Conservation (phyloP, 2,888 invertebrate species). For the Quadroppia sp. region DNA sequence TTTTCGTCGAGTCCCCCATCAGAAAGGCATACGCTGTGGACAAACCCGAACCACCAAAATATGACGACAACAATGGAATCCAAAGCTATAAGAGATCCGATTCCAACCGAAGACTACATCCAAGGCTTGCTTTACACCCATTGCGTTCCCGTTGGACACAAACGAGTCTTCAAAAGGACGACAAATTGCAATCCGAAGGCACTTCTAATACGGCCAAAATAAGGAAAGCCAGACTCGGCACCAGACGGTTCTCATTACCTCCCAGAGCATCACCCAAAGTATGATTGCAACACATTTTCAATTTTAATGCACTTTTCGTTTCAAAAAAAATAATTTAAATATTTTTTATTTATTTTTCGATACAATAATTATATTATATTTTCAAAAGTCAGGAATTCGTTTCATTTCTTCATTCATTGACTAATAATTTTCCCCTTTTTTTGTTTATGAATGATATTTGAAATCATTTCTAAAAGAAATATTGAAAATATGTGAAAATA, state of each 20-base stretch:
- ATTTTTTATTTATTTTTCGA: neutral
- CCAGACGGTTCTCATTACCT: constrained; percentile 39
- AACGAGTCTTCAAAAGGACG: constrained; percentile 15
- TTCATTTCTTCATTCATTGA: neutral
- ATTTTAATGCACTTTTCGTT: neutral
- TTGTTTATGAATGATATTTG: neutral
- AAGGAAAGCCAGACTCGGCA: constrained; percentile 23
- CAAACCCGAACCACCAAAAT: neutral
- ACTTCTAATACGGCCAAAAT: neutral
- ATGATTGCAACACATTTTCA: neutral
- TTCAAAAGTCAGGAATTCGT: neutral
- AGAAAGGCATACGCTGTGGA: neutral
- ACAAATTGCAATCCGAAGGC: constrained; percentile 7
- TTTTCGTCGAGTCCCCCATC: neutral
- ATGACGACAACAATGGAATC: constrained; percentile 31
- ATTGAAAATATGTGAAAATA: no score
- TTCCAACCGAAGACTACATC: constrained; percentile 6
- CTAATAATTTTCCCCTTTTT: neutral
- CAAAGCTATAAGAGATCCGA: neutral
- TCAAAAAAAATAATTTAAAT: neutral
- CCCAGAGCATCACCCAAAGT: constrained; percentile 40
- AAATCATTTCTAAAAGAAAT: neutral
- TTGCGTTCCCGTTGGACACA: constrained; percentile 39
- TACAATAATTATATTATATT: neutral
- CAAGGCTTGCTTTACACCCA: constrained; percentile 35